Base-by-base conservation (phyloP, 2,113 vertebrate genomes). In the Anser cygnoides region DNA sequence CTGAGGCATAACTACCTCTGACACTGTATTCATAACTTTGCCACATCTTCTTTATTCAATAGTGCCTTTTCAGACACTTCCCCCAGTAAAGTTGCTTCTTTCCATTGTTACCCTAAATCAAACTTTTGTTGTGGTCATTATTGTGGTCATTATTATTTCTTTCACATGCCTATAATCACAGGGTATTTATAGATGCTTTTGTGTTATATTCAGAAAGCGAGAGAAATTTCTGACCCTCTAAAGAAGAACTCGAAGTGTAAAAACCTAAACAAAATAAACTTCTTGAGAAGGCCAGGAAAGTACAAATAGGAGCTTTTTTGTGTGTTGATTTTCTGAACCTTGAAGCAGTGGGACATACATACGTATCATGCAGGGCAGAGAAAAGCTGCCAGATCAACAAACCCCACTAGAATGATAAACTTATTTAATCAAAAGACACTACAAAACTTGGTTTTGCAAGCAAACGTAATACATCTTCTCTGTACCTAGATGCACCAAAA, bases 361-460 rank as follows among this genome's bases (percentile, higher is more conserved):
- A 13, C 16, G 10, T 37, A 75, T 59, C 54, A 66, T 23, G 52
- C 5, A 88, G 4, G 21, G 57, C 20, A 87, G 55, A 85, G 72
- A 23, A 62, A 39, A 86, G 49, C 75, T 82, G 25, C 7, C 63
- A 81, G 43, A 63, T 29, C 7, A 70, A 74, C 84, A 84, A 57
- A 0, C 13, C 43, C 5, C 81, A 61, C 39, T 25, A 44, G 22
- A 22, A 78, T 73, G 43, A 78, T 62, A 11, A 94, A 81, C 2
- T 31, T 31, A 84, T 75, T 92, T 68, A 49, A 78, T 58, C 21
- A 68, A 62, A 92, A 77, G 29, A 54, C 16, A 70, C 19, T 39
- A 52, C 15, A 52, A 89, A 77, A 92, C 55, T 81, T 94, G 52
- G 10, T 72, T 91, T 90, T 84, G 28, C 33, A 65, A 46, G 26